Evolutionary conservation across 2,888 invertebrate genomes (phyloP).

Genomic region (Tipula vernalis): DNA sequence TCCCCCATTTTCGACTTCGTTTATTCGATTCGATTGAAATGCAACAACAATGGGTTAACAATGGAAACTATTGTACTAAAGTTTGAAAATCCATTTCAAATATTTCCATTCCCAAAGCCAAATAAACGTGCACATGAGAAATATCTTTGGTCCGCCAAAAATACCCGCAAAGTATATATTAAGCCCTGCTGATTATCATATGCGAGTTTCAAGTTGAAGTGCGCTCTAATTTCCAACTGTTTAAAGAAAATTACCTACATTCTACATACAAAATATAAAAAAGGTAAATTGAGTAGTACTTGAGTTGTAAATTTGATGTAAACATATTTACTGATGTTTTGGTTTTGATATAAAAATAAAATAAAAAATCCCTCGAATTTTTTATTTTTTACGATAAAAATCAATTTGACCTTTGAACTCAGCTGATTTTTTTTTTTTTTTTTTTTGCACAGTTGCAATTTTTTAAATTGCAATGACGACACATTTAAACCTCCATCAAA

Average conservation of each 20-base stretch:
- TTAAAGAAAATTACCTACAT: background rate
- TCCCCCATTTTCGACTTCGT: background rate
- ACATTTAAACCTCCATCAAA: background rate
- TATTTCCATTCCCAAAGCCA: background rate
- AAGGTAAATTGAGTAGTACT: background rate
- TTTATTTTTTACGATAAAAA: background rate
- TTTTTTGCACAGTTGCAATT: background rate
- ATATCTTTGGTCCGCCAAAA: background rate
- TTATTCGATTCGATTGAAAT: background rate
- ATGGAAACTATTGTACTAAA: background rate
- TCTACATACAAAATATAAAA: background rate
- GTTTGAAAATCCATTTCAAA: background rate
- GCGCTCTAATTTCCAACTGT: background rate
- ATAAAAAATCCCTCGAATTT: background rate
- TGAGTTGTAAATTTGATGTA: background rate
- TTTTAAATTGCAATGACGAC: background rate
- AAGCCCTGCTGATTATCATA: background rate
- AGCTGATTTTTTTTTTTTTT: background rate
- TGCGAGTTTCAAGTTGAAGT: background rate
- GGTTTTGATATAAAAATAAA: background rate
- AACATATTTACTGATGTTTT: background rate
- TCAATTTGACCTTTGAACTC: background rate
- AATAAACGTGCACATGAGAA: background rate
- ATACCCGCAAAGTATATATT: background rate
- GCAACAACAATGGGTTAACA: constrained; percentile 4